Evolutionary conservation across 2,888 invertebrate species (phyloP).

Genomic region (Drosophila parthenogenetica): DNA sequence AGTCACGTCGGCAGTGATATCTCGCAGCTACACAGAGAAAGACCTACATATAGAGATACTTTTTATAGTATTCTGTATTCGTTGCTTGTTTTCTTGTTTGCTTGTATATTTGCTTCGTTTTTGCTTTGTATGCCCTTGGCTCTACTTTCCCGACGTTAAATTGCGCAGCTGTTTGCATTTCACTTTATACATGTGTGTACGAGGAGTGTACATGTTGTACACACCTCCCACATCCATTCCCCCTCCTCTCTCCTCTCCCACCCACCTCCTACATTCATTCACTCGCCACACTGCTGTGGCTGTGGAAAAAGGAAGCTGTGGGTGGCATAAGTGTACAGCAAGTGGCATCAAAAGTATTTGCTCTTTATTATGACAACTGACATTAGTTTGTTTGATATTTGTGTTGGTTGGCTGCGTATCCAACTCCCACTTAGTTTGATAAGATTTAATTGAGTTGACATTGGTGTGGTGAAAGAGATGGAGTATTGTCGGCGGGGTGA

Average conservation of each 20-base stretch:
- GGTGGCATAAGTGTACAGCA: conserved; percentile 53
- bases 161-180: conserved; percentile 79
- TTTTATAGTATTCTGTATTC: conserved; percentile 44
- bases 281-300: conserved; percentile 1
- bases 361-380: conserved; percentile 80
- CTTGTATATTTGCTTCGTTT: conserved; percentile 52
- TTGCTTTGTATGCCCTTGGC: conserved; percentile 70
- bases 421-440: conserved; percentile 56
- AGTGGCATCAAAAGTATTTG: conserved; percentile 80
- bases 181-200: conserved; percentile 57
- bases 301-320: conserved; percentile 44
- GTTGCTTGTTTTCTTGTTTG: conserved; percentile 54
- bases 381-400: conserved; percentile 79
- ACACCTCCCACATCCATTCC: background rate
- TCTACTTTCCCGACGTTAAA: conserved; percentile 77
- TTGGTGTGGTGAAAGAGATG: conserved; percentile 12
- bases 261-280: background rate
- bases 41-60: conserved; percentile 18
- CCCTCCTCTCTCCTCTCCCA: background rate
- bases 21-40: conserved; percentile 29
- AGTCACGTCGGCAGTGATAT: conserved; percentile 46
- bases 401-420: conserved; percentile 51
- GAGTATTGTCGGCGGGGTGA: background rate
- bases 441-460: conserved; percentile 79
- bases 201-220: conserved; percentile 31